A percentile compares a stretch with the other conserved stretches of the same genome.
phyloP scores from a whole-genome alignment of 1,140 invertebrate species.

The Berghia stephanieae region DNA sequence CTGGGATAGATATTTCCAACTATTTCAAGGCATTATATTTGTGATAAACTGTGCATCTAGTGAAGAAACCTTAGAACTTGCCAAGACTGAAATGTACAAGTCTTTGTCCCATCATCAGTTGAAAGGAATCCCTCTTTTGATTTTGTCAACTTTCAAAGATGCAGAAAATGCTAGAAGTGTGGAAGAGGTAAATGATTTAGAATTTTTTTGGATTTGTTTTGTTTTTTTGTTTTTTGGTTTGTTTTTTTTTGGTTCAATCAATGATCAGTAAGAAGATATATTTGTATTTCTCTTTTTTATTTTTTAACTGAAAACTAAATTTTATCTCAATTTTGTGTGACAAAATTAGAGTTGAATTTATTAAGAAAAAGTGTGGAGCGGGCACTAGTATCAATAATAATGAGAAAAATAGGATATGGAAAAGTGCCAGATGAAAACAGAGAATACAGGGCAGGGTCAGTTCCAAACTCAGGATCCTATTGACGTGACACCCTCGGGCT shows the following conservation, averaged over 20 bases:
- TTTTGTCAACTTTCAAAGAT: conserved; percentile 54
- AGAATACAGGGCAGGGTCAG: no score
- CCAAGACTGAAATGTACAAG: conserved; percentile 51
- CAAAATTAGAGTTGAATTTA: no score
- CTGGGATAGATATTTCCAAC: conserved; percentile 58
- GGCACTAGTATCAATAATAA: no score
- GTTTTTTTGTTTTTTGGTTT: background rate
- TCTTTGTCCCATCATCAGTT: conserved; percentile 51
- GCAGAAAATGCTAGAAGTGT: conserved; percentile 42
- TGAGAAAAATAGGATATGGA: no score
- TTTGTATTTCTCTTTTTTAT: background rate
- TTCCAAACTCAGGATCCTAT: no score
- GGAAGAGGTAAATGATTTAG: conserved; percentile 51
- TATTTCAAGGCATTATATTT: conserved; percentile 59
- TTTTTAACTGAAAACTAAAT: background rate
- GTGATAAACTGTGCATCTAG: conserved; percentile 50
- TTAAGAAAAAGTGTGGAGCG: no score
- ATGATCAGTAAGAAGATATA: conserved; percentile 6
- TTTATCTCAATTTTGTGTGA: background rate
- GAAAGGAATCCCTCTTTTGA: conserved; percentile 51
- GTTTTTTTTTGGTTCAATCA: background rate
- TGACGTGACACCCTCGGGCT: no score
- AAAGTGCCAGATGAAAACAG: no score
- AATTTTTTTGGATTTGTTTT: background rate
- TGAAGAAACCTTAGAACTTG: conserved; percentile 45